These are phyloP conservation scores for Peromyscus aztecus DNA, from an alignment of 2,797 vertebrate genomes.

Conservation along the genomic window DNA sequence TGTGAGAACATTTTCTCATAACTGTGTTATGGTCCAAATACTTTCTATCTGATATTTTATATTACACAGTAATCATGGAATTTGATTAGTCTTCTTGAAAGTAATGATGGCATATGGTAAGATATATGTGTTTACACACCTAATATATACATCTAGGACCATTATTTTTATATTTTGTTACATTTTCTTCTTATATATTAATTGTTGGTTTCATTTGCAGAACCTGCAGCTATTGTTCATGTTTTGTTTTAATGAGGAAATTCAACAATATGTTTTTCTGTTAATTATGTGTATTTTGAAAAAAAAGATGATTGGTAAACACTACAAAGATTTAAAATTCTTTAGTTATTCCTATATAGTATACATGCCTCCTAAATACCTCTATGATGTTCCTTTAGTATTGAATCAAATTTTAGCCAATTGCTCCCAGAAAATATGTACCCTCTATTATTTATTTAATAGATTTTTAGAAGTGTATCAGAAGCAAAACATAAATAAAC, in stretches of 20 bases:
- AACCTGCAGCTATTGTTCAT: neutral
- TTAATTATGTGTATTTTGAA: neutral
- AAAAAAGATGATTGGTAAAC: neutral
- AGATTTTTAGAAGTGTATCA: neutral
- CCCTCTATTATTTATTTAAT: neutral
- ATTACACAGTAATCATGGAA: neutral
- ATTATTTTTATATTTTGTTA: neutral
- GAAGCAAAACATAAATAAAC: constrained; percentile 39
- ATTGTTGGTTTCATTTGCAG: neutral
- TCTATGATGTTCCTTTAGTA: neutral
- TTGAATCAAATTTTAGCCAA: neutral
- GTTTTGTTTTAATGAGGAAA: constrained; percentile 4
- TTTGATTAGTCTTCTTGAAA: neutral
- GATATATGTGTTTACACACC: neutral
- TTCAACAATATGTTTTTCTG: constrained; percentile 2
- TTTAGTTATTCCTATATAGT: neutral
- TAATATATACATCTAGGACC: neutral
- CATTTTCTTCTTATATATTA: neutral
- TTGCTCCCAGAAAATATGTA: neutral
- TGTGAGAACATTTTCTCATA: neutral
- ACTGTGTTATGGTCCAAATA: neutral
- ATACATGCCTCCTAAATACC: neutral
- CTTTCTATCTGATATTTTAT: constrained; percentile 20
- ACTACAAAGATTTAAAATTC: neutral
- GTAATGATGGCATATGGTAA: neutral